A percentile compares a stretch with the other conserved stretches of the same genome.
Conservation (phyloP, 2,113 vertebrate species). For the Pygoscelis adeliae region DNA sequence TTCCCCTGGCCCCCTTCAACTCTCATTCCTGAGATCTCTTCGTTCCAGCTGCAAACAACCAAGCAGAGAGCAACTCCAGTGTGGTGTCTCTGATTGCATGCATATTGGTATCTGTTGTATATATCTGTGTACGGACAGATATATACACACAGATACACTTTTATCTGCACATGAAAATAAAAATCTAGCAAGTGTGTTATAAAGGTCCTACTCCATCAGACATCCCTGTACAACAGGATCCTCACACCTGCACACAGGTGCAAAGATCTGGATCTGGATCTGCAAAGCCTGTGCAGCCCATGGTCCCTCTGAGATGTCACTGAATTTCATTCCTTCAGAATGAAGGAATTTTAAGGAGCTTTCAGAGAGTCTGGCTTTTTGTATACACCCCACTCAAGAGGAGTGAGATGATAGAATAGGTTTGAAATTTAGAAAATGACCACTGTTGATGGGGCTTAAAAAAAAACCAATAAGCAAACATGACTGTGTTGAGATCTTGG, state of each 20-base stretch:
- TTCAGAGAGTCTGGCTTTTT: not conserved
- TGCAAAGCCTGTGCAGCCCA: not conserved
- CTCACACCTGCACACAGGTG: accelerated
- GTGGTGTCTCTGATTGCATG: not conserved
- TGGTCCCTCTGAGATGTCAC: not conserved
- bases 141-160: not conserved
- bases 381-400: not conserved
- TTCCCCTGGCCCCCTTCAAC: not conserved
- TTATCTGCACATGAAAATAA: not conserved
- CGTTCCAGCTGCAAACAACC: not conserved
- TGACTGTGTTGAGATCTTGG: not conserved
- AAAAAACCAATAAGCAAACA: not conserved
- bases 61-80: not conserved
- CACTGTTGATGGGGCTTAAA: not conserved
- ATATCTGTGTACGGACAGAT: not conserved
- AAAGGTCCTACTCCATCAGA: not conserved
- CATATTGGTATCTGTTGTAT: not conserved
- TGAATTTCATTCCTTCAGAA: not conserved
- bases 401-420: not conserved
- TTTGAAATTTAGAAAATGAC: not conserved
- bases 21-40: not conserved
- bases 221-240: not conserved
- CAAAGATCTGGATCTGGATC: not conserved
- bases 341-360: not conserved
- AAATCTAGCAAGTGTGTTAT: not conserved